These are phyloP conservation scores for Rhodinocichla rosea DNA, from an alignment of 2,113 vertebrate species.

Conservation along the genomic window DNA sequence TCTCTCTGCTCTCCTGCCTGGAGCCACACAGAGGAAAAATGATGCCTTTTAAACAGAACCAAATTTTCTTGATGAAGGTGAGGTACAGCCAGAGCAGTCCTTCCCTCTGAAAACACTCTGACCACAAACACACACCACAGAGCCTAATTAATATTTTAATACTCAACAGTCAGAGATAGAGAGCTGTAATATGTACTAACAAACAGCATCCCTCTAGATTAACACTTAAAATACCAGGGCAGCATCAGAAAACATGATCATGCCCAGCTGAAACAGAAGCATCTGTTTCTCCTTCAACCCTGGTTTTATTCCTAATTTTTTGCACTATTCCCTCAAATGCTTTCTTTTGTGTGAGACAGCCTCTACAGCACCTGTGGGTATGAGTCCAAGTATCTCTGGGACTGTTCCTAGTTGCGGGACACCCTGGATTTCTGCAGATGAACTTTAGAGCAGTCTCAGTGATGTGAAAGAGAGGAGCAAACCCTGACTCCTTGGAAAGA, in stretches of 20 bases:
- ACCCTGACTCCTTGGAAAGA: background rate
- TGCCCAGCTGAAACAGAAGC: background rate
- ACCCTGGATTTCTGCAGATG: background rate
- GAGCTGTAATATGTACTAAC: background rate
- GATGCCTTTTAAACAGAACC: background rate
- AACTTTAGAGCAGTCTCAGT: background rate
- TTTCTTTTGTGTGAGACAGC: background rate
- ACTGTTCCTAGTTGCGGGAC: background rate
- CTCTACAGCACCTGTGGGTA: background rate
- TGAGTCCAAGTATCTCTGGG: background rate
- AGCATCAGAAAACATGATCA: background rate
- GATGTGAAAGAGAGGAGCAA: background rate
- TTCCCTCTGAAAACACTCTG: background rate
- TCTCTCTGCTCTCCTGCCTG: background rate
- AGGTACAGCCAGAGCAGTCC: background rate
- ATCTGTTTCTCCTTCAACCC: background rate
- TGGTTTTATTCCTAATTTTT: background rate
- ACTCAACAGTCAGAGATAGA: background rate
- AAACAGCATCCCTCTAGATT: background rate
- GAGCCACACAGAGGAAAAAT: background rate
- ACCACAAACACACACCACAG: background rate
- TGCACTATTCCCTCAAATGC: background rate
- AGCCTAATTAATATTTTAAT: background rate
- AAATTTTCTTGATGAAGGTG: background rate
- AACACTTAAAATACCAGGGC: background rate